Percentiles rank a stretch among this genome's conserved stretches.
These are phyloP conservation scores for Ichneumoninae sp. DNA, from an alignment of 2,888 invertebrate genomes.

Conservation along the genomic window DNA sequence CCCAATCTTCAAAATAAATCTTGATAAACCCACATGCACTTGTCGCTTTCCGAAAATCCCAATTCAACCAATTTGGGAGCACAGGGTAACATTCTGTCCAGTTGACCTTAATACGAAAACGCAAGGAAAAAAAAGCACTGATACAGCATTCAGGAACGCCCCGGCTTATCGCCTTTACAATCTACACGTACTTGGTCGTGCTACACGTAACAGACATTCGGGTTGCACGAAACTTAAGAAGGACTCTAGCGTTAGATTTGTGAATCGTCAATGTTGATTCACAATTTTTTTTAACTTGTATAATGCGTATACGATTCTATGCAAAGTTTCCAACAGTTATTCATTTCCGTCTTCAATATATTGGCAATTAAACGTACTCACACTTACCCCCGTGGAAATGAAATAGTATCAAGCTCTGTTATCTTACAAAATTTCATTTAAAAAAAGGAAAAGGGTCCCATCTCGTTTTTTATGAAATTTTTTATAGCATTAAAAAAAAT, in stretches of 20 bases:
- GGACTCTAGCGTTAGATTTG: constrained; percentile 3
- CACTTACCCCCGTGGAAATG: too few relatives aligned
- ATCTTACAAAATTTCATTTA: too few relatives aligned
- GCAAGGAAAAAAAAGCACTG: background rate
- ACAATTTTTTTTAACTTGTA: too few relatives aligned
- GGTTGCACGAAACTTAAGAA: constrained; percentile 19
- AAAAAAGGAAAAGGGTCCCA: too few relatives aligned
- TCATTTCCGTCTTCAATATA: too few relatives aligned
- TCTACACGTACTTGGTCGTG: constrained; percentile 32
- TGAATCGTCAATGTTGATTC: too few relatives aligned
- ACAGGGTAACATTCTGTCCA: background rate
- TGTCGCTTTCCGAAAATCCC: constrained; percentile 3
- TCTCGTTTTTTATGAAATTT: too few relatives aligned
- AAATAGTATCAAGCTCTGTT: too few relatives aligned
- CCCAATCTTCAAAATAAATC: background rate
- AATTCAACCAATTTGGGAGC: constrained; percentile 28
- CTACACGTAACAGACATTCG: constrained; percentile 17
- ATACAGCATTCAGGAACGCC: background rate
- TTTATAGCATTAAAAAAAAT: too few relatives aligned
- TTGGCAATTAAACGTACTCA: too few relatives aligned
- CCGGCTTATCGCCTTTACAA: constrained; percentile 34
- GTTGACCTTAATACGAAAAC: constrained; percentile 4
- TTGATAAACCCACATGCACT: background rate
- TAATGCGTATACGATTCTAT: too few relatives aligned
- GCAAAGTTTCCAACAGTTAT: too few relatives aligned